phyloP scores from a whole-genome alignment of 2,113 vertebrate genomes.

The Aspiorhynchus laticeps region DNA sequence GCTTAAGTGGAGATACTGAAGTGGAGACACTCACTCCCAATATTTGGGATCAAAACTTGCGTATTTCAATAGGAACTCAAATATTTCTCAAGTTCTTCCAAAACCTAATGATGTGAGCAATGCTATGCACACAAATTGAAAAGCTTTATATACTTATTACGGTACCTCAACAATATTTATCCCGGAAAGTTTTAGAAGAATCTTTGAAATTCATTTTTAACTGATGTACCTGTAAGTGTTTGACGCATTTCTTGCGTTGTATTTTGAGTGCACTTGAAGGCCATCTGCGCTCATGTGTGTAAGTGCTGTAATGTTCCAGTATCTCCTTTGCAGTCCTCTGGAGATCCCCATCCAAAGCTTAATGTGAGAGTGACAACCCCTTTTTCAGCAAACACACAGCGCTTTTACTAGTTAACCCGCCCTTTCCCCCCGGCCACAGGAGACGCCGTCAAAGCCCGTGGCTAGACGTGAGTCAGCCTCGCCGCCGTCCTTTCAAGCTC shows the following conservation, averaged over 20 bases:
- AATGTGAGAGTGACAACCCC: constrained; percentile 37
- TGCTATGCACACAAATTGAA: not conserved
- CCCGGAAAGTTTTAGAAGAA: not conserved
- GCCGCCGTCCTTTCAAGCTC: constrained; percentile 37
- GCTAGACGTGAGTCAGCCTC: constrained; percentile 66
- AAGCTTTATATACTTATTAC: not conserved
- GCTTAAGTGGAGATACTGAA: not conserved
- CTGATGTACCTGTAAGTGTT: not conserved
- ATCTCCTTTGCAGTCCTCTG: constrained; percentile 24
- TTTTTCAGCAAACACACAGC: constrained; percentile 59
- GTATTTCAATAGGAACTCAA: not conserved
- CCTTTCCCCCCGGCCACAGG: constrained; percentile 50
- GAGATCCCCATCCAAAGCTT: constrained; percentile 37
- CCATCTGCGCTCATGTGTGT: constrained; percentile 45
- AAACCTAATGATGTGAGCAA: not conserved
- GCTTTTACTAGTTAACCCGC: constrained; percentile 57
- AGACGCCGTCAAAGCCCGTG: constrained; percentile 64
- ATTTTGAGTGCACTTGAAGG: constrained; percentile 38
- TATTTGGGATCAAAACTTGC: not conserved
- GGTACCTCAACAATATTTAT: not conserved
- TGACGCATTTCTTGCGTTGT: constrained; percentile 15
- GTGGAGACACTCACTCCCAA: not conserved
- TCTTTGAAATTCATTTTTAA: not conserved
- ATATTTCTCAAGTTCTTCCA: not conserved
- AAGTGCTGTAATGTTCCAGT: constrained; percentile 50